Evolutionary conservation across 1,140 invertebrate genomes (phyloP).

Genomic region (Druon quercuslanigerum): DNA sequence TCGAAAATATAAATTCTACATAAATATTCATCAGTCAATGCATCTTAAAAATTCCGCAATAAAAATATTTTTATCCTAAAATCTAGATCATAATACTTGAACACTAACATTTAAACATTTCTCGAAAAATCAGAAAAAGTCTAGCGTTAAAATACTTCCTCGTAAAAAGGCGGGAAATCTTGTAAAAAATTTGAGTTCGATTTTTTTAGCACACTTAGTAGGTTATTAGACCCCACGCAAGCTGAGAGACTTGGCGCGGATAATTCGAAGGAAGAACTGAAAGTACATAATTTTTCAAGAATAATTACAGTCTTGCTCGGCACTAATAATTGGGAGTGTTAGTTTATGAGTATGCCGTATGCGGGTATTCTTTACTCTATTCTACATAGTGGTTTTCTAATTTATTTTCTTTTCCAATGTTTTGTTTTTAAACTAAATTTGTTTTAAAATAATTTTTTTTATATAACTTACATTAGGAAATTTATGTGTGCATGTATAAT

Average conservation of each 20-base stretch:
- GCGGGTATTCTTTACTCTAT: too few relatives aligned
- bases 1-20: too few relatives aligned
- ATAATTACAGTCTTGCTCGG: slow-evolving; percentile 55
- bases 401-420: neutral
- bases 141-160: slow-evolving; percentile 11
- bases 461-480: neutral
- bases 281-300: slow-evolving; percentile 60
- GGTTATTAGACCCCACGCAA: slow-evolving; percentile 28
- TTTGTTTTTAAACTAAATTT: neutral
- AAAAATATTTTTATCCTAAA: neutral
- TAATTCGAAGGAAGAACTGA: slow-evolving; percentile 42
- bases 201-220: neutral
- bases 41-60: too few relatives aligned
- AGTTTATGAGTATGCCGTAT: too few relatives aligned
- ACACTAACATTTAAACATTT: neutral
- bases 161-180: neutral
- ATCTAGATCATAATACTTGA: neutral
- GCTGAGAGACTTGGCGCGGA: slow-evolving; percentile 33
- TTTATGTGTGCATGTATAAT: neutral
- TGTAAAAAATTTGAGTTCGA: neutral
- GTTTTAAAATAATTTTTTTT: too few relatives aligned
- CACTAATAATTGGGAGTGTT: too few relatives aligned
- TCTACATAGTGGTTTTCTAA: neutral
- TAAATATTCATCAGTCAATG: too few relatives aligned
- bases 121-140: neutral